These are phyloP conservation scores for Pseudachorutes palmiensis DNA, from an alignment of 1,140 invertebrate genomes.

Conservation along the genomic window DNA sequence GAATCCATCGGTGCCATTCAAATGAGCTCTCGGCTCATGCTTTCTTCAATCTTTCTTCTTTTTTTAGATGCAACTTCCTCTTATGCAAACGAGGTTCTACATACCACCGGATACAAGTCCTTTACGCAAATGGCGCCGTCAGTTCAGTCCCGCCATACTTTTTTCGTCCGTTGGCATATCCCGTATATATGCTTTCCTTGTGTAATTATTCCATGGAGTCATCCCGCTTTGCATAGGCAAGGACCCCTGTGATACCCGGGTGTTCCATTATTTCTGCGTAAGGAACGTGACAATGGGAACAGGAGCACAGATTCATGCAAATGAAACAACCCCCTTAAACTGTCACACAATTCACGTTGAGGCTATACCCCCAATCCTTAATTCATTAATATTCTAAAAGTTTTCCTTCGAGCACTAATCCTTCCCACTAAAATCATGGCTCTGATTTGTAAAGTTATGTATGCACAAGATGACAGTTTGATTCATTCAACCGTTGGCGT, in stretches of 20 bases:
- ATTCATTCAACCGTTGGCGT: no score
- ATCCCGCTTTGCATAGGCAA: not conserved
- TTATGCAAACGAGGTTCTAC: constrained; percentile 1
- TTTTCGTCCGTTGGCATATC: not conserved
- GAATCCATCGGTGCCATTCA: not conserved
- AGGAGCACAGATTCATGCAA: no score
- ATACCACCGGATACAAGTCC: not conserved
- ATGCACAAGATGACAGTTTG: no score
- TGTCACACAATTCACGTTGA: no score
- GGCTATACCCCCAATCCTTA: no score
- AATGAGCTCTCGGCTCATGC: no score
- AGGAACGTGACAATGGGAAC: not conserved
- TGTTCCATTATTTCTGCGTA: constrained; percentile 8
- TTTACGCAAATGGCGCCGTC: constrained; percentile 7
- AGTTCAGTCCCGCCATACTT: not conserved
- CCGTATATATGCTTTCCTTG: not conserved
- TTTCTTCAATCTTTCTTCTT: not conserved
- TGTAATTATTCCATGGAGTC: not conserved
- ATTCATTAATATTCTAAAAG: no score
- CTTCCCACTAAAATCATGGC: no score
- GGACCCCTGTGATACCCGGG: not conserved
- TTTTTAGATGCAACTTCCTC: not conserved
- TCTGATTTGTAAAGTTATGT: no score
- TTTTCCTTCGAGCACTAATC: no score
- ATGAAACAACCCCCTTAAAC: no score